Percentiles rank a stretch among this genome's conserved stretches.
Evolutionary conservation across 1,140 invertebrate genomes (phyloP).

Genomic region (Acromyrmex echinatior): DNA sequence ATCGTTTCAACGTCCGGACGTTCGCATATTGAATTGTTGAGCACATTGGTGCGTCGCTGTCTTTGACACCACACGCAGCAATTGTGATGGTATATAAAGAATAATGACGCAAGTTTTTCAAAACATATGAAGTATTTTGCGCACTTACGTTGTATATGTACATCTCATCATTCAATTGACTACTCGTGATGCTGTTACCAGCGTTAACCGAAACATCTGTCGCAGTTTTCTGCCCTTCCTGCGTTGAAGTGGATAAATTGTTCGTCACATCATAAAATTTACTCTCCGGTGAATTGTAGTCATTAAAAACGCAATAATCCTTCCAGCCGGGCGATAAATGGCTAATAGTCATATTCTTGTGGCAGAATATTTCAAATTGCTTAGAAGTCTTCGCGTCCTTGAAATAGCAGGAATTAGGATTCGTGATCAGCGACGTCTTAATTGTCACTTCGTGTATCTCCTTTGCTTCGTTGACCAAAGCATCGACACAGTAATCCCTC

Average conservation of each 20-base stretch:
- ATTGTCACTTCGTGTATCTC: slow-evolving; percentile 62
- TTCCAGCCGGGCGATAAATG: slow-evolving; percentile 69
- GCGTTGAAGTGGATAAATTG: slow-evolving; percentile 50
- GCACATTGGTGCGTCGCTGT: slow-evolving; percentile 75
- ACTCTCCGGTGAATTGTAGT: slow-evolving; percentile 62
- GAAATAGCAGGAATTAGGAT: slow-evolving; percentile 70
- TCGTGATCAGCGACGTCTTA: slow-evolving; percentile 54
- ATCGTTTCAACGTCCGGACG: slow-evolving; percentile 80
- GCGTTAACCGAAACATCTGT: neutral
- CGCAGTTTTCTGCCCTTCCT: slow-evolving; percentile 3
- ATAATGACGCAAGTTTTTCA: slow-evolving; percentile 85
- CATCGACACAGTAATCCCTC: slow-evolving; percentile 88
- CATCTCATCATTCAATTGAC: neutral
- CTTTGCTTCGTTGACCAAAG: slow-evolving; percentile 65
- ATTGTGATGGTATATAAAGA: slow-evolving; percentile 86
- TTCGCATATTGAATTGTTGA: slow-evolving; percentile 79
- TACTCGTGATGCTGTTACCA: neutral
- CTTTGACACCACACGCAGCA: slow-evolving; percentile 85
- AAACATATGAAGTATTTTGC: slow-evolving; percentile 69
- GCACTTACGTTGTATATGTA: slow-evolving; percentile 78
- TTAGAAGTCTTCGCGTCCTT: slow-evolving; percentile 70
- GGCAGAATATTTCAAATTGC: slow-evolving; percentile 79
- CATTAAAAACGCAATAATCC: slow-evolving; percentile 75
- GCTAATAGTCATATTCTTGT: slow-evolving; percentile 74
- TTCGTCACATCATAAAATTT: slow-evolving; percentile 60